Evolutionary conservation across 92 coral and sea anemone species (phyloP).

Genomic region (Porites cylindrica): DNA sequence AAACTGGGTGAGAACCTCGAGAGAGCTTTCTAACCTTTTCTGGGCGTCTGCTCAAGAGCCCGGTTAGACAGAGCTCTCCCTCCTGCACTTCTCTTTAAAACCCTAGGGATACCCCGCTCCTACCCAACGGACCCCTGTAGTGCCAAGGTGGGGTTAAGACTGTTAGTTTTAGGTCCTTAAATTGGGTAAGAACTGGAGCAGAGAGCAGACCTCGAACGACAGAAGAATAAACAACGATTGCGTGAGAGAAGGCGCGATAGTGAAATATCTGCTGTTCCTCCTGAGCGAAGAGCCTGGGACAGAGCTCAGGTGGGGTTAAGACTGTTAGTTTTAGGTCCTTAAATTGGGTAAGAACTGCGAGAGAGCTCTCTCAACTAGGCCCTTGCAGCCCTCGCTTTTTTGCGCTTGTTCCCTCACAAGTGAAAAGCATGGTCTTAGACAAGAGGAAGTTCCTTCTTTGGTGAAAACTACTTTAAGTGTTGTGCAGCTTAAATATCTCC

Average conservation of each 20-base stretch:
- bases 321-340: background rate
- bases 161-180: background rate
- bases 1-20: too few relatives aligned
- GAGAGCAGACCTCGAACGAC: conserved; percentile 94
- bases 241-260: conserved; percentile 76
- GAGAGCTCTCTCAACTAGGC: too few relatives aligned
- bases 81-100: conserved; percentile 35
- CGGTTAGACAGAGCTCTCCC: conserved; percentile 8
- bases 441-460: too few relatives aligned
- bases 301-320: conserved; percentile 64
- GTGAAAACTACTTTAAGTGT: too few relatives aligned
- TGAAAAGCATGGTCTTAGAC: too few relatives aligned
- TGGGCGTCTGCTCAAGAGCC: too few relatives aligned
- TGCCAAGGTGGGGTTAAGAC: conserved; percentile 49
- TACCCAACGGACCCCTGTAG: conserved; percentile 57
- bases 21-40: too few relatives aligned
- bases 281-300: conserved; percentile 90
- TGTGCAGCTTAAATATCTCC: too few relatives aligned
- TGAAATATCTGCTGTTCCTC: conserved; percentile 42
- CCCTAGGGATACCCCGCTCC: conserved; percentile 34
- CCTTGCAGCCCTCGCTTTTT: too few relatives aligned
- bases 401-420: too few relatives aligned
- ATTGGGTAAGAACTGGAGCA: conserved; percentile 69
- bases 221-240: conserved; percentile 92
- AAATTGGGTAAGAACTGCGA: too few relatives aligned